Conservation (phyloP, 2,797 vertebrate species). For the Silurus aristotelis region DNA sequence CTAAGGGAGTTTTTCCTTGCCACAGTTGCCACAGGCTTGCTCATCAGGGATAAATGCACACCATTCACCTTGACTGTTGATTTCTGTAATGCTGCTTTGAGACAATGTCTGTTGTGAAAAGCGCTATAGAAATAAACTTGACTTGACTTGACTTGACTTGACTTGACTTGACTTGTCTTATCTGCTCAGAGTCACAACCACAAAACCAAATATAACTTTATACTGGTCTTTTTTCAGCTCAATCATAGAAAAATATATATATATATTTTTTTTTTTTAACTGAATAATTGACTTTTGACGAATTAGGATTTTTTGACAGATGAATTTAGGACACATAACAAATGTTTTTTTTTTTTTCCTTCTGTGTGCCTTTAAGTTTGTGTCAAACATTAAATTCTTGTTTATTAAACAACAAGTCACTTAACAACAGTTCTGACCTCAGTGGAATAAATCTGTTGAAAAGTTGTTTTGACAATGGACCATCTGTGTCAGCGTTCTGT, state of each 20-base stretch:
- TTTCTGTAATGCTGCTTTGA: no score
- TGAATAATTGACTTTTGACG: no score
- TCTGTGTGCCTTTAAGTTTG: slow-evolving; percentile 8
- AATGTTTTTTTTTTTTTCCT: neutral
- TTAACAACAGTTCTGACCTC: neutral
- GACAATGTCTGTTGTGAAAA: no score
- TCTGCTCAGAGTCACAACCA: neutral
- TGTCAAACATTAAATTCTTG: slow-evolving; percentile 12
- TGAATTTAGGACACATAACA: neutral
- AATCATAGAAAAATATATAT: neutral
- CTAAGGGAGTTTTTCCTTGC: no score
- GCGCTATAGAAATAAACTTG: no score
- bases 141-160: no score
- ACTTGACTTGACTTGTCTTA: neutral
- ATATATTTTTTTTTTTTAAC: neutral
- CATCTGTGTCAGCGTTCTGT: slow-evolving; percentile 29
- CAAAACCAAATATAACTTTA: neutral
- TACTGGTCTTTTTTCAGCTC: neutral
- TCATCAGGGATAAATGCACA: no score
- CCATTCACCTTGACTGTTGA: no score
- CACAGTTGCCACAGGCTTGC: no score
- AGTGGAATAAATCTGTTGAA: neutral
- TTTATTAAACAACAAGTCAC: neutral
- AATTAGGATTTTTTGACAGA: neutral
- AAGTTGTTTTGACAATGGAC: slow-evolving; percentile 2